Conservation (phyloP, 2,113 vertebrate species). For the Cololabis saira region DNA sequence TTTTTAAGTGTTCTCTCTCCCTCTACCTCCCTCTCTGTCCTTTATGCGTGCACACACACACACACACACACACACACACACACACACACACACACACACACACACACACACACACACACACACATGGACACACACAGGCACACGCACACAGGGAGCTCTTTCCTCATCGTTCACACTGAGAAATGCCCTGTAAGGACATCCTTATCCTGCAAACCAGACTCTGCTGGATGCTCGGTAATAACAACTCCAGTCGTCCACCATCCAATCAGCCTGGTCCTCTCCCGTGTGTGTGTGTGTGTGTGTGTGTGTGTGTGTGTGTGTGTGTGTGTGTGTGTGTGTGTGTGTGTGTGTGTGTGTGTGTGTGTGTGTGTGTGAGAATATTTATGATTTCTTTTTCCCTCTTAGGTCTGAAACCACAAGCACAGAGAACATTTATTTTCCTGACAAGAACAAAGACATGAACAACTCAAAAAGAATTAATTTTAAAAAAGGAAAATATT, state of each 20-base stretch:
- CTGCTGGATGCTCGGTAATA: conserved; percentile 68
- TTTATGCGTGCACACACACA: conserved; percentile 8
- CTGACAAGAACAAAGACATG: conserved; percentile 38
- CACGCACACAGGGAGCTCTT: conserved; percentile 45
- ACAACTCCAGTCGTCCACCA: conserved; percentile 64
- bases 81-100: conserved; percentile 26
- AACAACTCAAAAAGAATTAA: conserved; percentile 25
- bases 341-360: conserved; percentile 13
- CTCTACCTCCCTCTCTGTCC: conserved; percentile 31
- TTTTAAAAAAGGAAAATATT: conserved; percentile 18
- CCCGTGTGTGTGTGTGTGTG: conserved; percentile 25
- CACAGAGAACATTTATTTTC: conserved; percentile 44
- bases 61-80: conserved; percentile 16
- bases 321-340: background rate
- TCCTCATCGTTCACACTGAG: conserved; percentile 73
- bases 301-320: conserved; percentile 19
- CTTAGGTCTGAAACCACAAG: conserved; percentile 49
- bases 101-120: conserved; percentile 27
- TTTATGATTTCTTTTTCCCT: conserved; percentile 14
- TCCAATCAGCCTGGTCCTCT: conserved; percentile 61
- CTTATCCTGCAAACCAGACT: conserved; percentile 77
- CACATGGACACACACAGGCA: conserved; percentile 32
- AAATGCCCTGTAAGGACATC: conserved; percentile 69
- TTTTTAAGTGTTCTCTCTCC: conserved; percentile 32
- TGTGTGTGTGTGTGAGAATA: conserved; percentile 24